Base-by-base conservation (phyloP, 2,113 vertebrate genomes). In the Odontophorus gujanensis region DNA sequence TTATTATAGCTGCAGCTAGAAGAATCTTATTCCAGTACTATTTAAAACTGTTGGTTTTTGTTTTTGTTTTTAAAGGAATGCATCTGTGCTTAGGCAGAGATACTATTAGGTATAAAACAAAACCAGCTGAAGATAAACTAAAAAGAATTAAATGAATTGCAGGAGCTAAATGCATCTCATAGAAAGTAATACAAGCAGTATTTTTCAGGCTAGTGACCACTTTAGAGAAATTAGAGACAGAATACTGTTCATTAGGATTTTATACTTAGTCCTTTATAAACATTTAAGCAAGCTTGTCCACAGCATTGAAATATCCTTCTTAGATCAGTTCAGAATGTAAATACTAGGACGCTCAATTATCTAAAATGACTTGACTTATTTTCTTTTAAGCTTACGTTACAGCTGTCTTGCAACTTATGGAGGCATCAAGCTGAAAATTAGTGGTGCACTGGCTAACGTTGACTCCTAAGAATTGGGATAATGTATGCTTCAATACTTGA, bases 241-340 rank as follows among this genome's bases (percentile, higher is more conserved):
- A 92, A 94, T 95, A 95, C 85, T 76, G 58, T 53, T 94, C 87
- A 93, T 94, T 93, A 95, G 86, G 63, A 92, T 89, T 96, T 89
- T 89, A 89, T 84, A 82, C 40, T 20, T 42, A 89, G 81, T 82
- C 83, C 73, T 42, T 80, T 50, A 90, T 6, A 63, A 92, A 74
- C 86, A 66, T 87, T 93, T 87, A 72, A 89, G 63, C 67, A 47
- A 71, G 50, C 38, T 72, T 81, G 24, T 79, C 83, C 74, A 73
- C 38, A 21, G 9, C 63, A 89, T 90, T 93, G 63, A 90, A 96
- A 88, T 21, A 66, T 50, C 45, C 74, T 93, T 71, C 66, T 90
- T 40, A 62, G 85, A 62, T 61, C 75, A 66, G 62, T 82, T 94
- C 53, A 92, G 55, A 87, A 87, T 91, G 81, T 45, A 87, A 95